Base-by-base conservation (phyloP, 2,797 vertebrate species). In the Chaetophractus vellerosus region DNA sequence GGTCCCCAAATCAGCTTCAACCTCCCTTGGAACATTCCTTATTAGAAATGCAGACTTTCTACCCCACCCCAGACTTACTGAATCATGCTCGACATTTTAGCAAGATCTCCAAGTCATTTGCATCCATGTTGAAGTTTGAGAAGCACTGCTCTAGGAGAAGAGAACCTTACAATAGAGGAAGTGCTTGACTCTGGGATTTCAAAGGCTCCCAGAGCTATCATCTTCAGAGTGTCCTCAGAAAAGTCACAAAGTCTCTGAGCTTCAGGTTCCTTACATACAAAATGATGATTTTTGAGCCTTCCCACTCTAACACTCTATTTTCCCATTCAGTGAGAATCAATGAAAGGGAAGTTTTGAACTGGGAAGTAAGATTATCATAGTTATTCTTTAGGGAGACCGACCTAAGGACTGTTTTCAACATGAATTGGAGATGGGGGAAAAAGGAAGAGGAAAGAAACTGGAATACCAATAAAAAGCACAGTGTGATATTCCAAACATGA, bases 51-150 rank as follows among this genome's bases (percentile, higher is more conserved):
- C 23, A 69, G 59, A 55, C 18, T 52, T 86, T 36, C 45, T 71
- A 10, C 26, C 26, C 33, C 61, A 5, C 9, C 28, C 12, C 23
- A 76, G 38, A 50, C 48, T 5, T 78, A 71, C 10, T 68, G 18
- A 95, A 85, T 88, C 36, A 88, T 9, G 68, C 2, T 50, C n/a
- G n/a, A 12, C 23, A 61, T 85, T 75, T 96, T 50, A 68, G 33
- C 26, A 38, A 90, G 23, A 33, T 72, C 8, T 41, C 6, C 12
- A 68, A 2, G 50, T 61, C 6, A n/a, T 61, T 0, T 59, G 26
- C 31, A 75, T 14, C 6, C 33, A 71, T 18, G 3, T 72, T 64
- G 83, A 71, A 85, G 4, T 69, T 41, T 74, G 26, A 69, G 52
- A 63, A 63, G n/a, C 23, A 24, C 9, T 21, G 24, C 5, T 63